Conservation (phyloP, 2,888 invertebrate genomes). For the Belgica antarctica region DNA sequence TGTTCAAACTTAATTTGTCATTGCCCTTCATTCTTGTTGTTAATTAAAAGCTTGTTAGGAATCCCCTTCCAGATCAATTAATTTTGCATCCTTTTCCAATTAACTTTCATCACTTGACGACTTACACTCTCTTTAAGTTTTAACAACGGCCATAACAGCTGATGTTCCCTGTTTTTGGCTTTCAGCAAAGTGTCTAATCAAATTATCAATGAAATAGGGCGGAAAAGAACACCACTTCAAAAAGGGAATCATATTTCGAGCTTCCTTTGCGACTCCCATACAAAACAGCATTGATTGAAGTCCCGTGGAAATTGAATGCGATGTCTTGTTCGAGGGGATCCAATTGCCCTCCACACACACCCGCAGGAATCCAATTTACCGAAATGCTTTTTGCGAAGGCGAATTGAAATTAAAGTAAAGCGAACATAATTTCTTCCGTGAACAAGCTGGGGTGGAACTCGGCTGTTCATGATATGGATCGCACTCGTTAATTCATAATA, state of each 20-base stretch:
- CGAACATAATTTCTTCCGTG: not conserved
- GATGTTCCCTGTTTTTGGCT: not conserved
- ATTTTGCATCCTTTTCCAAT: slow-evolving; percentile 21
- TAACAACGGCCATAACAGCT: not conserved
- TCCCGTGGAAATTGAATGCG: not conserved
- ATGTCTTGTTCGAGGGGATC: not conserved
- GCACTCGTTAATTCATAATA: slow-evolving; percentile 36
- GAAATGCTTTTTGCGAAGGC: slow-evolving; percentile 11
- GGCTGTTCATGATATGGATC: slow-evolving; percentile 21
- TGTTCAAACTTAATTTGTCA: slow-evolving; percentile 12
- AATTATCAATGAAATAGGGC: slow-evolving; percentile 17
- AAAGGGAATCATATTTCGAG: not conserved
- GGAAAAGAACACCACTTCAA: not conserved
- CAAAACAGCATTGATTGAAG: not conserved
- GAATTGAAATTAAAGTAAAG: slow-evolving; percentile 3
- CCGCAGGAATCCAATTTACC: slow-evolving; percentile 15
- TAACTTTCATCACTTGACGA: slow-evolving; percentile 23
- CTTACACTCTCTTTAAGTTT: slow-evolving; percentile 9
- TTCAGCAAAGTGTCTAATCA: not conserved
- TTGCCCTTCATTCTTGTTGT: not conserved
- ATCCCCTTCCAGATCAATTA: not conserved
- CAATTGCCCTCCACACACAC: not conserved
- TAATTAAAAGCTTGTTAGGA: not conserved
- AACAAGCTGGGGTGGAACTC: not conserved
- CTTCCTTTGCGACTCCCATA: not conserved